Base-by-base conservation (phyloP, 53 echinoderm and acorn worm species). In the Holothuria scabra region DNA sequence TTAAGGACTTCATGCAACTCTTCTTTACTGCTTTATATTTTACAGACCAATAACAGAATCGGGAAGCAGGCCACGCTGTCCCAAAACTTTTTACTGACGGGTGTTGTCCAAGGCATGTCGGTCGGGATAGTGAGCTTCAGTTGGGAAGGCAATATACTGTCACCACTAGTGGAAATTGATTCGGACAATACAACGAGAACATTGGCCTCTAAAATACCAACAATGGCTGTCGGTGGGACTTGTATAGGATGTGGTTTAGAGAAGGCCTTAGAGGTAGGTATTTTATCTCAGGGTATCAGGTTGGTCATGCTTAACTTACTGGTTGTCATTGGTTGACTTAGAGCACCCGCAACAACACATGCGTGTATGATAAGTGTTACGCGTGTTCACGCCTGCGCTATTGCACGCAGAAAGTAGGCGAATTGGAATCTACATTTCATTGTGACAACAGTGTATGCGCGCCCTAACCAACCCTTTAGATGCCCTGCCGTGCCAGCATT, bases 181-280 rank as follows among this genome's bases (percentile, higher is more conserved):
- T 46, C 60, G 26, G 74, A 82, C 57, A 74, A 63, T 8, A 65
- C 80, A 82, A 81, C 86, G 56, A 44, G 59, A 33, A 12, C 41
- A 0, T 63, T 91, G 38, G n/a, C 85, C 7, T 16, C 65, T 1
- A 46, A 65, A 2, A 65, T 91, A 12, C 92, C 92, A 1, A 0
- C 13, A 5, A 1, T 5, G 0, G 46, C 92, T 34, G 37, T 21
- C 5, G 94, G 94, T n/a, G 83, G 83, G 8, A 93, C 93, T 9
- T 86, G 84, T 23, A 93, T 93, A 34, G 93, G 93, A 8, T 88
- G 80, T 60, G 93, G 89, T 22, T 62, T 94, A 9, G 81, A 86
- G 41, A 58, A 60, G 48, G 86, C 84, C 4, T 69, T 92, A 18
- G 23, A 90, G 80, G 92, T 92, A 70, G 66, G 79, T 31, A 23